phyloP scores from a whole-genome alignment of 2,113 vertebrate genomes.

The Microcebus murinus region DNA sequence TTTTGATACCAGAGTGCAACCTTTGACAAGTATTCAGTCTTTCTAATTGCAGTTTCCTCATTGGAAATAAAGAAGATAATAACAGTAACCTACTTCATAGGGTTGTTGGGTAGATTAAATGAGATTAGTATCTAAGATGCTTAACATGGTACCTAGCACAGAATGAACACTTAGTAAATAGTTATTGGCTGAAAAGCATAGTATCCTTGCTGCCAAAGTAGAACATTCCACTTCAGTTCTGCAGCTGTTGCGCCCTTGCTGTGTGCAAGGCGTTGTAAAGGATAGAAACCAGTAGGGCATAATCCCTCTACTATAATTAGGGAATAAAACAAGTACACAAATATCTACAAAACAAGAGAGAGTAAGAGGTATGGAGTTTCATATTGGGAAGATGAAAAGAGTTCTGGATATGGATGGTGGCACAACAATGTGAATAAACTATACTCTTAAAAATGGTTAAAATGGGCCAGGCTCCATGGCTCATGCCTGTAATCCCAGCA shows the following conservation, averaged over 20 bases:
- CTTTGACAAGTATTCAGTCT: neutral
- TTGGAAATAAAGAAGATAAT: neutral
- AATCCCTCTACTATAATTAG: too few species aligned
- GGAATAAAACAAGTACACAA: neutral
- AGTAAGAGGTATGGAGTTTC: neutral
- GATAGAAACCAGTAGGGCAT: neutral
- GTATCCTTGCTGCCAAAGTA: neutral
- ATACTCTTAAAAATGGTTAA: too few species aligned
- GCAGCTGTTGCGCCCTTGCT: accelerated
- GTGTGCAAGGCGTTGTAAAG: neutral
- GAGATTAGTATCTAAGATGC: neutral
- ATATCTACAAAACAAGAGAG: neutral
- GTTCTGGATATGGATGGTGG: accelerated
- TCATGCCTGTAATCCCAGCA: too few species aligned
- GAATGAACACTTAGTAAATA: neutral
- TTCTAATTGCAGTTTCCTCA: neutral
- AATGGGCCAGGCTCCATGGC: too few species aligned
- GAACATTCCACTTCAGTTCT: neutral
- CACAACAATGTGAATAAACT: accelerated
- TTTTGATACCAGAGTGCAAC: neutral
- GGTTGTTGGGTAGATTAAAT: neutral
- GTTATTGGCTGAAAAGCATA: neutral
- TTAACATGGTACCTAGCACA: accelerated
- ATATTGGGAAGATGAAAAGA: neutral
- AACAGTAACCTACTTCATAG: too few species aligned